Evolutionary conservation across 2,797 vertebrate genomes (phyloP).

Genomic region (Dermochelys coriacea): DNA sequence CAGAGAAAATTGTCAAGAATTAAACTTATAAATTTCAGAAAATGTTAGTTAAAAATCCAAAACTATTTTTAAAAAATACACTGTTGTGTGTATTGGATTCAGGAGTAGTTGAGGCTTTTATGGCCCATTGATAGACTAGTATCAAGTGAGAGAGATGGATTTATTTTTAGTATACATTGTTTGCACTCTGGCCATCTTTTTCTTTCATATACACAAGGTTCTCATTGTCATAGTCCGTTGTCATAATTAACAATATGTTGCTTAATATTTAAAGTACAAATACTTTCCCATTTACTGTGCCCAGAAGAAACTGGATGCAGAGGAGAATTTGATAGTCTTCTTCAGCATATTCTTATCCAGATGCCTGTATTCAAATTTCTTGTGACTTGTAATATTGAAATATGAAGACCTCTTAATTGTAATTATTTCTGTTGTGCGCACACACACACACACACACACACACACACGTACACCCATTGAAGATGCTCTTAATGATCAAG

Average conservation of each 20-base stretch:
- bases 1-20: not conserved
- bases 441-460: too few relatives aligned
- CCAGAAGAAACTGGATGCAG: not conserved
- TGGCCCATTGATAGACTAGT: not conserved
- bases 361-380: not conserved
- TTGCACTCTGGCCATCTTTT: not conserved
- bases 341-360: not conserved
- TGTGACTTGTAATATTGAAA: not conserved
- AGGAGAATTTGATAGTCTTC: not conserved
- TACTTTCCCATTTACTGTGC: not conserved
- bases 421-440: not conserved
- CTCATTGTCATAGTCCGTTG: not conserved
- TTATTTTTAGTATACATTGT: not conserved
- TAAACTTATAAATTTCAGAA: not conserved
- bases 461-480: not conserved
- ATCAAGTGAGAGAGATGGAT: not conserved
- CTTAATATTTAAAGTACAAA: not conserved
- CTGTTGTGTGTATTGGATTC: not conserved
- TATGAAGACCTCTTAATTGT: not conserved
- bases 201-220: not conserved
- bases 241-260: not conserved
- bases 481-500: not conserved
- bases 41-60: not conserved
- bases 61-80: not conserved
- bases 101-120: not conserved